Evolutionary conservation across 1,140 invertebrate genomes (phyloP).

Genomic region (Calliphora vicina): DNA sequence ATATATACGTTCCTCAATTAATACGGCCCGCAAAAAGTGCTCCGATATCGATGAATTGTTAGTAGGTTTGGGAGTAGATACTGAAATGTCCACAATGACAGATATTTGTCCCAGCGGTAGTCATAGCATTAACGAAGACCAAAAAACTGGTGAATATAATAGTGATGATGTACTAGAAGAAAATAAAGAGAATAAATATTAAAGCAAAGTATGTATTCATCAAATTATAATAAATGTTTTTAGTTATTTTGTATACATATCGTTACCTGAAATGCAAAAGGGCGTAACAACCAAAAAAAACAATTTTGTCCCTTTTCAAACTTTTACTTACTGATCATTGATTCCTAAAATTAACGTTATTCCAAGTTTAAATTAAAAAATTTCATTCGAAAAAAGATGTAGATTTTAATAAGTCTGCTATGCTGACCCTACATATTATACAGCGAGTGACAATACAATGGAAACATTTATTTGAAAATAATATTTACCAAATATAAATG

Average conservation of each 20-base stretch:
- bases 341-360: too few relatives aligned
- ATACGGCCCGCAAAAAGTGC: background rate
- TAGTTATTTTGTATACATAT: background rate
- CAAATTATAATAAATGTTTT: background rate
- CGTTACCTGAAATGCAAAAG: too few relatives aligned
- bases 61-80: background rate
- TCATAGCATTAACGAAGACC: background rate
- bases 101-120: conserved; percentile 16
- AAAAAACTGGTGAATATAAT: background rate
- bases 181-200: conserved; percentile 17
- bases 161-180: background rate
- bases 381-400: too few relatives aligned
- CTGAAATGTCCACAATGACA: background rate
- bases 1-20: background rate
- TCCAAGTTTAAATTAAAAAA: too few relatives aligned
- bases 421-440: too few relatives aligned
- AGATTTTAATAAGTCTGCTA: too few relatives aligned
- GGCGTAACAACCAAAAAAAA: too few relatives aligned
- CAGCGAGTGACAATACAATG: too few relatives aligned
- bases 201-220: background rate
- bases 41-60: background rate
- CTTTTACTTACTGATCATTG: too few relatives aligned
- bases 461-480: too few relatives aligned
- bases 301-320: too few relatives aligned
- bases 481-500: too few relatives aligned